A percentile compares a stretch with the other conserved stretches of the same genome.
phyloP scores from a whole-genome alignment of 2,113 vertebrate genomes.

The Thunnus maccoyii region DNA sequence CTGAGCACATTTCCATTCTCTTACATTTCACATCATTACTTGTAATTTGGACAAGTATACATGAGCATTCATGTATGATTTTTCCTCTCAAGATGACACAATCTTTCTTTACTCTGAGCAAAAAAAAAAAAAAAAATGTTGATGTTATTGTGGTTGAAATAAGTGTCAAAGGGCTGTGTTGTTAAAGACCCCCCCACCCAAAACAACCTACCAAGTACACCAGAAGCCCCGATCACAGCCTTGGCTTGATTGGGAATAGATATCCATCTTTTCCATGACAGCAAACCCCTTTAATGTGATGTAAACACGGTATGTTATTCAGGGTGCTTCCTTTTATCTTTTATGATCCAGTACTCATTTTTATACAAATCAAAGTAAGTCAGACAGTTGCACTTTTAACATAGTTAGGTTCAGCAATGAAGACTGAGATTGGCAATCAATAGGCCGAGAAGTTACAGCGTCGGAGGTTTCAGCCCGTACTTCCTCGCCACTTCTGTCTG shows the following conservation, averaged over 20 bases:
- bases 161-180: slow-evolving; percentile 1
- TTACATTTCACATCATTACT: slow-evolving; percentile 15
- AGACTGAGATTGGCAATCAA: slow-evolving; percentile 32
- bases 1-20: slow-evolving; percentile 12
- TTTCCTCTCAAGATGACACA: slow-evolving; percentile 10
- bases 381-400: slow-evolving; percentile 67
- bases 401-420: slow-evolving; percentile 59
- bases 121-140: not conserved
- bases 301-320: slow-evolving; percentile 60
- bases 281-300: slow-evolving; percentile 50
- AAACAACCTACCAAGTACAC: not conserved
- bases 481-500: slow-evolving; percentile 99
- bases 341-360: slow-evolving; percentile 40
- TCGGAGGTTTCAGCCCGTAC: slow-evolving; percentile 98
- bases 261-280: slow-evolving; percentile 29
- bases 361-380: slow-evolving; percentile 79
- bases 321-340: slow-evolving; percentile 26
- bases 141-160: slow-evolving; percentile 14
- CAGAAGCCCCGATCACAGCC: slow-evolving; percentile 22
- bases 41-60: slow-evolving; percentile 33
- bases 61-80: slow-evolving; percentile 12
- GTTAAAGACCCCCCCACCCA: slow-evolving; percentile 16
- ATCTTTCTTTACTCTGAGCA: slow-evolving; percentile 7
- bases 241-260: slow-evolving; percentile 12
- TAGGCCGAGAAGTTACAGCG: slow-evolving; percentile 87